phyloP scores from a whole-genome alignment of 1,140 invertebrate species.

The Pachypsylla venusta region DNA sequence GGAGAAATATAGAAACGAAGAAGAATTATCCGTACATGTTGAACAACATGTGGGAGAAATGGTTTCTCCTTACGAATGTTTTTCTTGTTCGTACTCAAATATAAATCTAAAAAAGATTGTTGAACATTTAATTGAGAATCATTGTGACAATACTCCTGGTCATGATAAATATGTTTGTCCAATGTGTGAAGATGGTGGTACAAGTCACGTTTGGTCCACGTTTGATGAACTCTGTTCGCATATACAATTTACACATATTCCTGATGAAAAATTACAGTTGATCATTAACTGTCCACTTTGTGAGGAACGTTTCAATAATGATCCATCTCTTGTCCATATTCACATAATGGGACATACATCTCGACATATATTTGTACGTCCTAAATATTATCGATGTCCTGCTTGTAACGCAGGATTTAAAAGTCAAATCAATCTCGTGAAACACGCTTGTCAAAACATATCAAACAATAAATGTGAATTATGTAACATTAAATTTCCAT shows the following conservation, averaged over 20 bases:
- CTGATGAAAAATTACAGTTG: background rate
- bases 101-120: background rate
- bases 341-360: slow-evolving; percentile 8
- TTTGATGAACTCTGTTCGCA: background rate
- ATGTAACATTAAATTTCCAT: slow-evolving; percentile 15
- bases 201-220: background rate
- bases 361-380: slow-evolving; percentile 11
- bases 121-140: background rate
- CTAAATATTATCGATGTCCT: slow-evolving; percentile 15
- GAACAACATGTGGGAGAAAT: background rate
- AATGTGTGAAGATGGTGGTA: background rate
- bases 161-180: background rate
- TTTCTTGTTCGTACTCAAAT: background rate
- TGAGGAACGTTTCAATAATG: background rate
- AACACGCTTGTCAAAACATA: slow-evolving; percentile 15
- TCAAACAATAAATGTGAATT: slow-evolving; percentile 5
- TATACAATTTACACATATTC: background rate
- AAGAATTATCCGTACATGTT: background rate
- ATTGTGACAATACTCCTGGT: background rate
- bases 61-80: background rate
- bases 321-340: background rate
- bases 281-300: background rate
- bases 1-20: background rate
- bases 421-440: slow-evolving; percentile 14
- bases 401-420: slow-evolving; percentile 15